phyloP scores from a whole-genome alignment of 2,797 vertebrate species.

The Coranthus polyacanthus region DNA sequence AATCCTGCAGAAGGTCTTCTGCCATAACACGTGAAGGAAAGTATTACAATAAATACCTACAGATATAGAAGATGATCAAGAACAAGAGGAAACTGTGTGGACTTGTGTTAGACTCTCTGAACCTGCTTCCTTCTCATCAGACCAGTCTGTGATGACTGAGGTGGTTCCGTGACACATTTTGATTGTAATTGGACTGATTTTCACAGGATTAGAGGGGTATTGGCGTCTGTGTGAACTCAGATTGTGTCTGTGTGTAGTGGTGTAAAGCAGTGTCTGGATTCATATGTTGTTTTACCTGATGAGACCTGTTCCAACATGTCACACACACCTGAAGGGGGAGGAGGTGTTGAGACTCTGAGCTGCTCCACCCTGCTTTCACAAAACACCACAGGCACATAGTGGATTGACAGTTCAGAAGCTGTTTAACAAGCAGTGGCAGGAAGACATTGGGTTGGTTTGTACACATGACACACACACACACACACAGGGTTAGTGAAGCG shows the following conservation, averaged over 20 bases:
- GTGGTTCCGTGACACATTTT: too few species aligned
- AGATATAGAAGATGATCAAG: too few species aligned
- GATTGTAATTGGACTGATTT: too few species aligned
- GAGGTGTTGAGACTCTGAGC: constrained; percentile 36
- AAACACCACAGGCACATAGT: constrained; percentile 65
- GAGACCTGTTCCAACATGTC: constrained; percentile 75
- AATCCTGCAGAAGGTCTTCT: too few species aligned
- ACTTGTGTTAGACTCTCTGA: too few species aligned
- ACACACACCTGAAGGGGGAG: constrained; percentile 47
- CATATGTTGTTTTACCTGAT: constrained; percentile 68
- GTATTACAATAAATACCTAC: too few species aligned
- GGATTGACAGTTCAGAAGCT: constrained; percentile 66
- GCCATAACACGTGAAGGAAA: too few species aligned
- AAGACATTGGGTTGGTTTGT: constrained; percentile 62
- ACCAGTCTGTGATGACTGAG: too few species aligned
- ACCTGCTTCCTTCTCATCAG: too few species aligned
- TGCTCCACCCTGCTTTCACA: constrained; percentile 63
- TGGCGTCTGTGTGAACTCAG: constrained; percentile 19
- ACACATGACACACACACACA: constrained; percentile 44
- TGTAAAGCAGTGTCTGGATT: constrained; percentile 40
- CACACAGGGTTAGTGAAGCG: constrained; percentile 56
- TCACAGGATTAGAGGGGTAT: too few species aligned
- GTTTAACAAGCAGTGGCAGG: constrained; percentile 64
- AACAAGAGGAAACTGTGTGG: too few species aligned
- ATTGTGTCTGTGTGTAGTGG: constrained; percentile 10